These are phyloP conservation scores for Archilochus colubris DNA, from an alignment of 2,113 vertebrate genomes.

Conservation along the genomic window DNA sequence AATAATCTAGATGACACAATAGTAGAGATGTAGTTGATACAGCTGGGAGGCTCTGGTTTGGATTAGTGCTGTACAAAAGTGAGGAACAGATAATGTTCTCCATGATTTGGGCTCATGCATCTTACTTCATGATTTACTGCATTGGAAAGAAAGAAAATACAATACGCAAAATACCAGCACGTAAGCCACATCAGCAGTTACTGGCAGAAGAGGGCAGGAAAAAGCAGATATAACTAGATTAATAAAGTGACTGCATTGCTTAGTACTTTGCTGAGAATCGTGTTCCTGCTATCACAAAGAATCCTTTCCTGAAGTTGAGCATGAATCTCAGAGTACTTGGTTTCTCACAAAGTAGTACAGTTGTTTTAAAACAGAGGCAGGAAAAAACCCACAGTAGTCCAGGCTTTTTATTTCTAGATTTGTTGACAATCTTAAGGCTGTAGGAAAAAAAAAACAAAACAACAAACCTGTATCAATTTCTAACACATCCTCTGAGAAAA, in stretches of 20 bases:
- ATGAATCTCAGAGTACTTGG: background rate
- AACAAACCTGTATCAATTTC: background rate
- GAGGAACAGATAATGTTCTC: background rate
- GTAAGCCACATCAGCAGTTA: constrained; percentile 37
- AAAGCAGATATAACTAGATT: constrained; percentile 30
- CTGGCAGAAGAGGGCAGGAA: background rate
- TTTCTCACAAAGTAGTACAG: background rate
- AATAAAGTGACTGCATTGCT: background rate
- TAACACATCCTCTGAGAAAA: background rate
- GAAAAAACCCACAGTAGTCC: background rate
- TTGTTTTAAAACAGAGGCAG: background rate
- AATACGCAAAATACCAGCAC: background rate
- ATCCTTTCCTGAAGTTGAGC: background rate
- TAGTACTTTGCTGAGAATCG: background rate
- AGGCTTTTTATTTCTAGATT: background rate
- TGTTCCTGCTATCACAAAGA: constrained; percentile 27
- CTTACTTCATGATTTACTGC: background rate
- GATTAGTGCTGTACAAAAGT: background rate
- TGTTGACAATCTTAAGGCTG: background rate
- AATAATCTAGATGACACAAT: background rate
- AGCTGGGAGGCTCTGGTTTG: background rate
- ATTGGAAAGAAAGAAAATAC: background rate
- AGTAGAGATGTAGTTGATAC: background rate
- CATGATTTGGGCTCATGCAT: background rate
- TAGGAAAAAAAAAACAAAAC: background rate